Conservation (phyloP, 2,888 invertebrate species). For the Drosophila testacea region DNA sequence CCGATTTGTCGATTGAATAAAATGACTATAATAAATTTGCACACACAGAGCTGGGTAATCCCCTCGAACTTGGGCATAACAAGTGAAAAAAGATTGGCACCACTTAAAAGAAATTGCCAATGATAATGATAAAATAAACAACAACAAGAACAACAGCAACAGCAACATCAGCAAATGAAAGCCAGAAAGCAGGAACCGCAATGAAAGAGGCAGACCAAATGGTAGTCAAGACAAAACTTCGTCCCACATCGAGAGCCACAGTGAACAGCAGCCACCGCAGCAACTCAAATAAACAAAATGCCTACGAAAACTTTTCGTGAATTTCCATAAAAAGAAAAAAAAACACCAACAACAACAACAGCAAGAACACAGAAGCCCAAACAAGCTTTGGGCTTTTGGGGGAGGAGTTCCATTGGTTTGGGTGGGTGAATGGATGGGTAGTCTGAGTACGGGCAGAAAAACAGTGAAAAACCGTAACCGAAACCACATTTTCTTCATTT, state of each 20-base stretch:
- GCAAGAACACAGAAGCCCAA: constrained; percentile 39
- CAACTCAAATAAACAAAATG: constrained; percentile 73
- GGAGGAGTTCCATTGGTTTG: constrained; percentile 16
- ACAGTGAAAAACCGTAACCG: constrained; percentile 82
- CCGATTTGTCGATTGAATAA: constrained; percentile 84
- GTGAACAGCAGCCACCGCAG: constrained; percentile 18
- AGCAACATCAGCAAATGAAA: constrained; percentile 41
- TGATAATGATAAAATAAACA: constrained; percentile 82
- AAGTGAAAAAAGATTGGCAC: constrained; percentile 82
- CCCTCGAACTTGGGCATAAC: constrained; percentile 66
- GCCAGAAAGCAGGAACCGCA: constrained; percentile 47
- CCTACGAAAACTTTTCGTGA: constrained; percentile 73
- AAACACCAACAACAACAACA: constrained; percentile 8
- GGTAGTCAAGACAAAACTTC: constrained; percentile 59
- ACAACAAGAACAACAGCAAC: constrained; percentile 33
- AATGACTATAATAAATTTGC: constrained; percentile 81
- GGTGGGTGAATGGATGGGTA: constrained; percentile 21
- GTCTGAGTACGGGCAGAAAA: constrained; percentile 38
- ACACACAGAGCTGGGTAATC: constrained; percentile 65
- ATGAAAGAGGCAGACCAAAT: constrained; percentile 51
- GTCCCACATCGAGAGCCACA: constrained; percentile 36
- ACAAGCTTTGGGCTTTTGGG: constrained; percentile 52
- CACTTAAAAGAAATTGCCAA: constrained; percentile 82
- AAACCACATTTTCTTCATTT: constrained; percentile 82
- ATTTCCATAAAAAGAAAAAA: constrained; percentile 69